These are phyloP conservation scores for Tinea trinotella DNA, from an alignment of 2,888 invertebrate genomes.

Conservation along the genomic window DNA sequence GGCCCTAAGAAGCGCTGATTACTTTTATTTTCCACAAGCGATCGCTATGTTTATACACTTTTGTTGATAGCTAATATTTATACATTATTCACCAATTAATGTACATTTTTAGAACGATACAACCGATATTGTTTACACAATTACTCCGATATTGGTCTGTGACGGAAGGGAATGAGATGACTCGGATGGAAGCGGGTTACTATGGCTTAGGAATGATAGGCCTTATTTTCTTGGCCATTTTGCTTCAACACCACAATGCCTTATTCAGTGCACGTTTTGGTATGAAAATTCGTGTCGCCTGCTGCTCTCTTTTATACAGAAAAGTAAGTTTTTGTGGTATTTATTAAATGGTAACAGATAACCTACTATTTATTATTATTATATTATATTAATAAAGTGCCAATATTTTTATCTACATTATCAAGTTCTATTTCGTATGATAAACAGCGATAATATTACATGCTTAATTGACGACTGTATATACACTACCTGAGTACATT, in stretches of 20 bases:
- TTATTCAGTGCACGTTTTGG: conserved; percentile 76
- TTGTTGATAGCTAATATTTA: too few relatives aligned
- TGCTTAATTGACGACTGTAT: conserved; percentile 6
- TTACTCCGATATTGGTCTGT: conserved; percentile 67
- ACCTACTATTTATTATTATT: conserved; percentile 6
- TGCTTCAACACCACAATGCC: conserved; percentile 81
- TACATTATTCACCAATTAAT: too few relatives aligned
- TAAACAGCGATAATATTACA: conserved; percentile 5
- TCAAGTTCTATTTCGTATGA: not conserved
- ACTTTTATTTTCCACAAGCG: too few relatives aligned
- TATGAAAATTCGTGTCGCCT: conserved; percentile 79
- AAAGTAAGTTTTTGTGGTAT: conserved; percentile 69
- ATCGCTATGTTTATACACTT: too few relatives aligned
- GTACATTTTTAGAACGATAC: conserved; percentile 48
- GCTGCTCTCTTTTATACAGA: conserved; percentile 80
- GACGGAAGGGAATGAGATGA: conserved; percentile 37
- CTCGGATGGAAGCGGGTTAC: conserved; percentile 65
- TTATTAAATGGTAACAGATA: conserved; percentile 26
- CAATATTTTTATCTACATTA: conserved; percentile 8
- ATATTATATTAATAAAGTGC: conserved; percentile 4
- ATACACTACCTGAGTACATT: not conserved
- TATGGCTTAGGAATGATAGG: conserved; percentile 68
- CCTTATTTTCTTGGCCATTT: conserved; percentile 58
- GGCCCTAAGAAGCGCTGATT: too few relatives aligned
- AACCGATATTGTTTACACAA: conserved; percentile 66